Percentiles rank a stretch among this genome's conserved stretches.
These are phyloP conservation scores for Etheostoma spectabile DNA, from an alignment of 2,113 vertebrate genomes.

Conservation along the genomic window DNA sequence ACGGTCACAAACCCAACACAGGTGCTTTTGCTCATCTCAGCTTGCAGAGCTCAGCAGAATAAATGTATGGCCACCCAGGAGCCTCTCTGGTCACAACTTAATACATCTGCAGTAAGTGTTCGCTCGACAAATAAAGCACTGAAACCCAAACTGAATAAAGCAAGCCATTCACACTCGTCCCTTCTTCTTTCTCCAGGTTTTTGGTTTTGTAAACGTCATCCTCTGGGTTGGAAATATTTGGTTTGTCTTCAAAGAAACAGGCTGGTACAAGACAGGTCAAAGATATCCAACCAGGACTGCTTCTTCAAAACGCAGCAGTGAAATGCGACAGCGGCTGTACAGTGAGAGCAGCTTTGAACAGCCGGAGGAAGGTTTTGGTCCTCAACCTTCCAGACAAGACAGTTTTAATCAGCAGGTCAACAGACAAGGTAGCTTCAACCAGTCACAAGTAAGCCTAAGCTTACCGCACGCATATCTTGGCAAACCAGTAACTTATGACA, in stretches of 20 bases:
- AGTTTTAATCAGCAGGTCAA: constrained; percentile 73
- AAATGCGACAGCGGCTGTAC: constrained; percentile 88
- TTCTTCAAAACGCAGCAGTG: constrained; percentile 90
- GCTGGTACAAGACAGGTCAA: constrained; percentile 94
- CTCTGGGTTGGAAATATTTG: constrained; percentile 99
- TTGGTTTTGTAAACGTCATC: constrained; percentile 96
- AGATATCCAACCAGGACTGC: constrained; percentile 87
- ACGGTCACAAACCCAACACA: constrained; percentile 90
- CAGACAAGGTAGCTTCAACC: constrained; percentile 68
- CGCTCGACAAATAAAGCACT: background rate
- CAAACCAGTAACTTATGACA: constrained; percentile 80
- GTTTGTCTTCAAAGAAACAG: constrained; percentile 99
- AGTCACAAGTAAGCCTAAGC: constrained; percentile 68
- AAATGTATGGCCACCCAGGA: constrained; percentile 89
- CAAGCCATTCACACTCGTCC: background rate
- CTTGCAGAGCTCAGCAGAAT: constrained; percentile 92
- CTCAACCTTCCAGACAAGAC: constrained; percentile 59
- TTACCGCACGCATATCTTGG: constrained; percentile 84
- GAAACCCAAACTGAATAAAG: background rate
- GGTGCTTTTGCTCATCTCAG: constrained; percentile 91
- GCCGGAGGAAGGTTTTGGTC: constrained; percentile 66
- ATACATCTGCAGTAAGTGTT: constrained; percentile 91
- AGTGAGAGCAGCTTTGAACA: constrained; percentile 88
- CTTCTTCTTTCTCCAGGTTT: constrained; percentile 84
- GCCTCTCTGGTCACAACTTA: constrained; percentile 94